These are phyloP conservation scores for Epinotia demarniana DNA, from an alignment of 2,888 invertebrate species.

Conservation along the genomic window DNA sequence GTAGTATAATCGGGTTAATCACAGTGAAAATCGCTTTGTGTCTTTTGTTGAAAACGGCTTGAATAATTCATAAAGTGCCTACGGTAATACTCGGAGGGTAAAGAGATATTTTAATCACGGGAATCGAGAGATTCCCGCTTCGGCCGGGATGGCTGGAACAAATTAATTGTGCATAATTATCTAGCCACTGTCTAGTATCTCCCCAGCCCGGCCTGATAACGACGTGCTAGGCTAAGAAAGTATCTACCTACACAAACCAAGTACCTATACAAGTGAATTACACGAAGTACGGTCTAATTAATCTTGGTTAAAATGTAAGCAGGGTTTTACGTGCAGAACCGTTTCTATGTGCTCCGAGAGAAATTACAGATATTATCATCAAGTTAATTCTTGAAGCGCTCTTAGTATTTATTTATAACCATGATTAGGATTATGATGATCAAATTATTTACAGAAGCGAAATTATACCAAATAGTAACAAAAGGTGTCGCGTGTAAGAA, in stretches of 20 bases:
- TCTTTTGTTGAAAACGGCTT: slow-evolving; percentile 43
- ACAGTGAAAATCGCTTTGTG: slow-evolving; percentile 43
- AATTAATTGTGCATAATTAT: slow-evolving; percentile 46
- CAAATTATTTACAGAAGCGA: too few species aligned
- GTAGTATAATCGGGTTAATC: slow-evolving; percentile 44
- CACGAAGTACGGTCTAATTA: slow-evolving; percentile 3
- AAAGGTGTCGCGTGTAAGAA: too few species aligned
- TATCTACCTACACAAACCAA: slow-evolving; percentile 14
- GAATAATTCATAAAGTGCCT: slow-evolving; percentile 47
- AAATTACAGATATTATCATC: slow-evolving; percentile 14
- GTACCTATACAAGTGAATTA: slow-evolving; percentile 8
- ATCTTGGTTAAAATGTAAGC: slow-evolving; percentile 18
- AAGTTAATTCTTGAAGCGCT: background rate
- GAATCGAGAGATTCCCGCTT: slow-evolving; percentile 38
- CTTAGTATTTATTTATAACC: slow-evolving; percentile 7
- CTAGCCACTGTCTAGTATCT: slow-evolving; percentile 41
- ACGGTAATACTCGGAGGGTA: slow-evolving; percentile 46
- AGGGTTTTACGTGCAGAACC: background rate
- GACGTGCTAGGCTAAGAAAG: slow-evolving; percentile 20
- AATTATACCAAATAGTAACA: too few species aligned
- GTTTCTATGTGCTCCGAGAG: slow-evolving; percentile 16
- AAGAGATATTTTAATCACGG: slow-evolving; percentile 48
- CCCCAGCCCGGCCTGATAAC: slow-evolving; percentile 20
- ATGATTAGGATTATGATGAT: background rate
- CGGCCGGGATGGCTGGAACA: slow-evolving; percentile 30